These are phyloP conservation scores for Balaeniceps rex DNA, from an alignment of 2,113 vertebrate genomes.

Conservation along the genomic window DNA sequence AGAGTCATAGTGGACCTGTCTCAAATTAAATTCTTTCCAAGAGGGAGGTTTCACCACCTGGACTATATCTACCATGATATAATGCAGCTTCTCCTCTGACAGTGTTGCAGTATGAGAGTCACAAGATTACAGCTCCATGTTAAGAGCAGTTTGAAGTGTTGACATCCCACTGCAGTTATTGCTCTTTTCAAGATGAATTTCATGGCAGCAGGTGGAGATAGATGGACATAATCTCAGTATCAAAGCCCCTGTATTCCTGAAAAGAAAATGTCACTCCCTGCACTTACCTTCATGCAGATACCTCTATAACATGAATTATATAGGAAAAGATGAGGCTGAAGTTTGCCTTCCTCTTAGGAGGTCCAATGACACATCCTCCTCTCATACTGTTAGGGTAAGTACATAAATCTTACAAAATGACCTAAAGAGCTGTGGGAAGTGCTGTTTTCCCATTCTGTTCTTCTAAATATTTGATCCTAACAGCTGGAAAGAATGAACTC, in stretches of 20 bases:
- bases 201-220: not conserved
- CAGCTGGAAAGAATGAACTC: not conserved
- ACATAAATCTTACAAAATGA: not conserved
- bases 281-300: not conserved
- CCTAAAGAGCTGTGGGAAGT: not conserved
- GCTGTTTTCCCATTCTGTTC: not conserved
- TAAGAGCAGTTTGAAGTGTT: not conserved
- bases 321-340: not conserved
- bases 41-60: not conserved
- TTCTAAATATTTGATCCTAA: not conserved
- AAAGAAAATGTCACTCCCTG: not conserved
- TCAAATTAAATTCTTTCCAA: not conserved
- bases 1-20: not conserved
- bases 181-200: not conserved
- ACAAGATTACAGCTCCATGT: not conserved
- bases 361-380: not conserved
- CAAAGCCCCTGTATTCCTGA: not conserved
- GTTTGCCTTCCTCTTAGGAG: not conserved
- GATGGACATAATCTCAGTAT: not conserved
- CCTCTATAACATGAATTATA: not conserved
- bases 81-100: not conserved
- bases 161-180: not conserved
- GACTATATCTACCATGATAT: not conserved
- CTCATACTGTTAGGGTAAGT: not conserved
- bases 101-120: not conserved